phyloP scores from a whole-genome alignment of 2,797 vertebrate species.

The Parambassis ranga region DNA sequence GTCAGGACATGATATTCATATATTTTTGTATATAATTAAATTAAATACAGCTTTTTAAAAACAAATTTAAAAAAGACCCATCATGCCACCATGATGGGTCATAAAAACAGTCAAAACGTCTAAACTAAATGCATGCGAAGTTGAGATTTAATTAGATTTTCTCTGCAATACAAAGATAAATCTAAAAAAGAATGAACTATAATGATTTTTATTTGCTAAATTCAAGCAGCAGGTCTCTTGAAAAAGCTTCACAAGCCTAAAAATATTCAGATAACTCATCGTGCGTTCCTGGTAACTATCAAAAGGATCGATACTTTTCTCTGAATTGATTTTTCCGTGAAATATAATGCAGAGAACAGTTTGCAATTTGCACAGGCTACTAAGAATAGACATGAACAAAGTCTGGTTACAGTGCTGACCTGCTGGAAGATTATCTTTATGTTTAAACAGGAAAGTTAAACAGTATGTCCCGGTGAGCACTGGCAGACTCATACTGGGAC shows the following conservation, averaged over 20 bases:
- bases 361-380: constrained; percentile 16
- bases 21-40: background rate
- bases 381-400: constrained; percentile 53
- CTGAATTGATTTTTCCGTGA: constrained; percentile 12
- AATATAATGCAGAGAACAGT: constrained; percentile 1
- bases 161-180: too few species aligned
- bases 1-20: too few species aligned
- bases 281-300: background rate
- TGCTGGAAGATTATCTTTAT: background rate
- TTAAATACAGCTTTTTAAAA: too few species aligned
- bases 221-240: background rate
- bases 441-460: constrained; percentile 29
- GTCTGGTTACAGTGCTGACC: background rate
- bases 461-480: background rate
- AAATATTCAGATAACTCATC: background rate
- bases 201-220: too few species aligned
- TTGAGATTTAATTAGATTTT: background rate
- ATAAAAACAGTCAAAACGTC: background rate
- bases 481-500: background rate
- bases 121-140: too few species aligned
- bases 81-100: too few species aligned
- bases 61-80: too few species aligned
- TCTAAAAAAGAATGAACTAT: too few species aligned
- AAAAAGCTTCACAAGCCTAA: background rate
- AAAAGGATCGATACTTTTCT: background rate